Base-by-base conservation (phyloP, 2,888 invertebrate species). In the Drosophila ezoana region DNA sequence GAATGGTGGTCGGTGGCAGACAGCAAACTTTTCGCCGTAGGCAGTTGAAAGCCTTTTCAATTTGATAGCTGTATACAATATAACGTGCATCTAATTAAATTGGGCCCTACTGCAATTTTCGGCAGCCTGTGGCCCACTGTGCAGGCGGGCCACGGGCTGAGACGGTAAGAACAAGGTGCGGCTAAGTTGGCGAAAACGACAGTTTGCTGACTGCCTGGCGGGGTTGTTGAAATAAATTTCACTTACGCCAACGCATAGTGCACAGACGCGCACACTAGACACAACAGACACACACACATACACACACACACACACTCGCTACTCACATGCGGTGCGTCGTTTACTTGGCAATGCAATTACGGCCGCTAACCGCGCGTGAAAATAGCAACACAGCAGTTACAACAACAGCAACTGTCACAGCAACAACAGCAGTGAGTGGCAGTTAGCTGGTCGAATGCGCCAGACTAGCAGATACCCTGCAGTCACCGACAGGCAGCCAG, bases 281-380 rank as follows among this genome's bases (percentile, higher is more conserved):
- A 9, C 48, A 40, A 56, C 40, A 9, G 43, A 40, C 59, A 43
- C 60, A 32, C 54, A 44, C 40, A 43, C 43, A 43, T 20, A 43
- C 48, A 14, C 13, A 45, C 35, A 18, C 37, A 37, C 56, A 56
- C 35, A 43, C 18, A 11, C 40, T 14, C 44, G 58, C 58, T 58
- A 56, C 62, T 48, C 78, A 59, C 63, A 68, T 73, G 79, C 66
- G 73, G 76, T 71, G 81, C 81, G 76, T 74, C 87, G 85, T 84
- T 84, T 81, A 87, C 82, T 83, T 81, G 87, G 87, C 83, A 83
- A 85, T 84, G 83, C 87, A 83, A 83, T 87, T 83, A 83, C 87
- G 77, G 82, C 79, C 85, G 82, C 79, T 85, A 87, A 83, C 83
- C 83, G 85, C 83, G 83, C 83, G 85, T 83, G 87, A 83, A 82